A percentile compares a stretch with the other conserved stretches of the same genome.
Conservation (phyloP, 64 coral and sea anemone genomes). For the Dendrophyllia cribrosa region DNA sequence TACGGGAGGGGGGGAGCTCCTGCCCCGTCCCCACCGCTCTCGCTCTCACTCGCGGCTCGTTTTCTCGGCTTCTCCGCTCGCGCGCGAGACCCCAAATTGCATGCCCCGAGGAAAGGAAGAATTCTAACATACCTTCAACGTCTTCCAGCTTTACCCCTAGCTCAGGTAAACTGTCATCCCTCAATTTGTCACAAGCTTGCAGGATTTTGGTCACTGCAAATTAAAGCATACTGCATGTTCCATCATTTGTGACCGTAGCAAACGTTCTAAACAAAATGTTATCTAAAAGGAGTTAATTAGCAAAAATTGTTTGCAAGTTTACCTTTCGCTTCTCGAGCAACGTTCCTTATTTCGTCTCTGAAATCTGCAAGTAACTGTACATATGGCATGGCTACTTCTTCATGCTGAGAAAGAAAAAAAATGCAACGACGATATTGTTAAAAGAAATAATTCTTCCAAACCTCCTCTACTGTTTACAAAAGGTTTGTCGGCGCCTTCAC, state of each 20-base stretch:
- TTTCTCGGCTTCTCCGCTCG: no score
- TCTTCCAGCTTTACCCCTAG: conserved; percentile 94
- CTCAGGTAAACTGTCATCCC: conserved; percentile 82
- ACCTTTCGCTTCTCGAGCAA: conserved; percentile 97
- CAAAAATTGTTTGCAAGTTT: not conserved
- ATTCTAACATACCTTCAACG: conserved; percentile 73
- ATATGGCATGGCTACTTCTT: conserved; percentile 96
- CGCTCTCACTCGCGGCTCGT: no score
- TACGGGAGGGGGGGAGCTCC: no score
- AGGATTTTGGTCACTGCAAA: conserved; percentile 81
- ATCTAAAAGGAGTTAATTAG: not conserved
- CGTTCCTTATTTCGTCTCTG: conserved; percentile 89
- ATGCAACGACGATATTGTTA: no score
- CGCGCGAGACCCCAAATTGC: no score
- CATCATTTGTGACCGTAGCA: not conserved
- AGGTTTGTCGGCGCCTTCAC: no score
- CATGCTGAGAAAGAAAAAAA: conserved; percentile 59
- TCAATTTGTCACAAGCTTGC: conserved; percentile 87
- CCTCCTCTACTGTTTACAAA: no score
- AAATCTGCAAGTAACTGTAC: conserved; percentile 96
- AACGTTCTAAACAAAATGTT: not conserved
- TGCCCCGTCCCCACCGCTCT: no score
- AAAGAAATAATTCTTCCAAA: not conserved
- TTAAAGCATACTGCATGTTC: not conserved
- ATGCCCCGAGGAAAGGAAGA: not conserved